A percentile compares a stretch with the other conserved stretches of the same genome.
Conservation (phyloP, 2,888 invertebrate genomes). For the Timema cristinae region DNA sequence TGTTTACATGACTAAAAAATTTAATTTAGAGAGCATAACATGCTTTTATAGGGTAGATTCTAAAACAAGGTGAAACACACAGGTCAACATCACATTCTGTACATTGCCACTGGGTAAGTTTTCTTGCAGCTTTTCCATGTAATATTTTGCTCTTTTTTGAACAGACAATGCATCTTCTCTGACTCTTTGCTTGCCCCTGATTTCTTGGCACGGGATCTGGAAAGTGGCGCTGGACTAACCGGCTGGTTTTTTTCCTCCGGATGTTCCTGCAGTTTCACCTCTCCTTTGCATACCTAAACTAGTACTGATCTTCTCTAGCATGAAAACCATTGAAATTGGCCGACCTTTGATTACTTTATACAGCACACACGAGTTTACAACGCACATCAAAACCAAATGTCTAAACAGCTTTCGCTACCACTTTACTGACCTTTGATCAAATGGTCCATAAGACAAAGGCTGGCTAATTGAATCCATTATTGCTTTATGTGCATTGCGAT, state of each 20-base stretch:
- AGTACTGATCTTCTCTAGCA: too few species aligned
- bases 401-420: not conserved
- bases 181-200: not conserved
- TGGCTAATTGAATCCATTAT: not conserved
- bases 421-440: not conserved
- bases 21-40: too few species aligned
- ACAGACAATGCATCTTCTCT: not conserved
- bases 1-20: too few species aligned
- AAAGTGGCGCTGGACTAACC: not conserved
- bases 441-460: not conserved
- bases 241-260: not conserved
- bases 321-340: too few species aligned
- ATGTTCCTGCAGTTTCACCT: not conserved
- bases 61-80: too few species aligned
- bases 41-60: too few species aligned
- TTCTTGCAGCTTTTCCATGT: not conserved
- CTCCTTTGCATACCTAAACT: too few species aligned
- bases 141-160: not conserved
- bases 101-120: not conserved
- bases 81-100: not conserved
- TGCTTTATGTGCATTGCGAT: not conserved
- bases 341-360: not conserved
- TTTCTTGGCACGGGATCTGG: not conserved
- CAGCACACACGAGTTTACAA: not conserved
- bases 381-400: conserved; percentile 3